These are phyloP conservation scores for Cacatua alba DNA, from an alignment of 2,113 vertebrate species.

Conservation along the genomic window DNA sequence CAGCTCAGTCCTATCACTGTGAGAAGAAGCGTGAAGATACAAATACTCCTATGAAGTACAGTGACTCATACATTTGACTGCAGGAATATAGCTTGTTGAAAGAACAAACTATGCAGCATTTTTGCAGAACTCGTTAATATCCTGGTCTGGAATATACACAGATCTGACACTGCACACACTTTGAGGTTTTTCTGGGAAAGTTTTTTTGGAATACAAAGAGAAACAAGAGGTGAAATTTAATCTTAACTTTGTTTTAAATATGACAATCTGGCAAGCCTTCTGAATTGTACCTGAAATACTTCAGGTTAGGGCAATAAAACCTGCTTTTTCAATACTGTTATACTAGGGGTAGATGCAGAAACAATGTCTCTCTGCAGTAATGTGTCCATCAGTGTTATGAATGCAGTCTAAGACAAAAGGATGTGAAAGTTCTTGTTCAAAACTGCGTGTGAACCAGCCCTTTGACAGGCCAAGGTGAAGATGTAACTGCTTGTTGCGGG, in stretches of 20 bases:
- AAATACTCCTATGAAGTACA: not conserved
- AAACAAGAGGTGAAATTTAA: not conserved
- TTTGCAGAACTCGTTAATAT: not conserved
- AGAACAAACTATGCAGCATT: not conserved
- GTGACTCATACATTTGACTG: not conserved
- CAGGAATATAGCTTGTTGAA: not conserved
- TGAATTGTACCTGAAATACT: not conserved
- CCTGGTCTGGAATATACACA: not conserved
- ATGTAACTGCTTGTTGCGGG: not conserved
- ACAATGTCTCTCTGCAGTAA: fast-evolving
- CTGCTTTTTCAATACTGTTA: not conserved
- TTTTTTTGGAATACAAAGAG: not conserved
- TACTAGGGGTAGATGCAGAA: not conserved
- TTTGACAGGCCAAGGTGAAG: not conserved
- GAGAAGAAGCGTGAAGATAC: not conserved
- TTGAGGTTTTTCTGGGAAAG: not conserved
- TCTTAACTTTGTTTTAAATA: not conserved
- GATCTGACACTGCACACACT: not conserved
- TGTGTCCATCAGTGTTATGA: not conserved
- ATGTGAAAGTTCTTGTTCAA: not conserved
- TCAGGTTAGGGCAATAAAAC: not conserved
- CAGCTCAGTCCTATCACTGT: not conserved
- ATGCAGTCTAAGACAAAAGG: not conserved
- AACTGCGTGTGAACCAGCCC: not conserved
- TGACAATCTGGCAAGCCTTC: not conserved